Percentiles rank a stretch among this genome's conserved stretches.
phyloP scores from a whole-genome alignment of 1,140 invertebrate genomes.

The Drosophila lacertosa region DNA sequence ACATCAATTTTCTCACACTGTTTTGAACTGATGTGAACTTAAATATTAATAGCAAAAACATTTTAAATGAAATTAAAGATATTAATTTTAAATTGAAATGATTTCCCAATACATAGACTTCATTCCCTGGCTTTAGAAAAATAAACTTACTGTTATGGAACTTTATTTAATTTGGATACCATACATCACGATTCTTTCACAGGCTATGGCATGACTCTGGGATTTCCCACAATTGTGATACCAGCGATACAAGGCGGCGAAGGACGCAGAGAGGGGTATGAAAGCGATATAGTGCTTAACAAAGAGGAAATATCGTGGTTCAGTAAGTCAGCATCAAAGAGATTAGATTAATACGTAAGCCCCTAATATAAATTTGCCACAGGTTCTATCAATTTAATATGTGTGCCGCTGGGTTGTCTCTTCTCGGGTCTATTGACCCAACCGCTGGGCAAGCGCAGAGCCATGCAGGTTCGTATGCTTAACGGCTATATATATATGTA shows the following conservation, averaged over 20 bases:
- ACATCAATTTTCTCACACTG: background rate
- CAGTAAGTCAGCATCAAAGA: conserved; percentile 85
- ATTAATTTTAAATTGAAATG: background rate
- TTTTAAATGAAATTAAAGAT: no score
- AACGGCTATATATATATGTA: background rate
- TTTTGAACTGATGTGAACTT: no score
- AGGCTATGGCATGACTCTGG: conserved; percentile 90
- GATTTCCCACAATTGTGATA: conserved; percentile 91
- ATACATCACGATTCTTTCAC: background rate
- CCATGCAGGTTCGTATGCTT: conserved; percentile 87
- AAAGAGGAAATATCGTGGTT: conserved; percentile 91
- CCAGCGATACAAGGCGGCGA: conserved; percentile 86
- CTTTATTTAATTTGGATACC: no score
- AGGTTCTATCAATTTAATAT: conserved; percentile 91
- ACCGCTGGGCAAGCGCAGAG: conserved; percentile 87
- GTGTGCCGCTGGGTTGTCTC: conserved; percentile 90
- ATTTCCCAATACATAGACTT: background rate
- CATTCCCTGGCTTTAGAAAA: conserved; percentile 11
- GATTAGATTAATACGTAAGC: background rate
- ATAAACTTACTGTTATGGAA: background rate
- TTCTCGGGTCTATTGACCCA: conserved; percentile 89
- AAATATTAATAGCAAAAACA: no score
- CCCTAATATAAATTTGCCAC: background rate
- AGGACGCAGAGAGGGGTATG: conserved; percentile 81
- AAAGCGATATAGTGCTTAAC: conserved; percentile 85